Conservation (phyloP, 2,113 vertebrate species). For the Engraulis encrasicolus region DNA sequence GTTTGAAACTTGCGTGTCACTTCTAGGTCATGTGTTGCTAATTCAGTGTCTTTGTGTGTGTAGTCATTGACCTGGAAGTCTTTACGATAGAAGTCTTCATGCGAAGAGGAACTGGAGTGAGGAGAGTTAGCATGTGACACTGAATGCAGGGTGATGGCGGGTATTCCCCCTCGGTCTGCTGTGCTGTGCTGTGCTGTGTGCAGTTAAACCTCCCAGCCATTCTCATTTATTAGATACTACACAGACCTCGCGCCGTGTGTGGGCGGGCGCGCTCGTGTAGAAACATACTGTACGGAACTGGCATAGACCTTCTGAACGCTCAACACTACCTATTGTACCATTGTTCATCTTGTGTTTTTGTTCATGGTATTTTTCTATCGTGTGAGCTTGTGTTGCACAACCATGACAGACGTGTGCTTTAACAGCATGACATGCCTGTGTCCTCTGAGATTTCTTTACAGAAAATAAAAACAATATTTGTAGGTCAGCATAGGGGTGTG, state of each 20-base stretch:
- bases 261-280: no score
- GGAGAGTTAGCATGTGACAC: slow-evolving; percentile 15
- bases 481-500: background rate
- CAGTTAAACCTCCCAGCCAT: background rate
- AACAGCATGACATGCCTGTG: background rate
- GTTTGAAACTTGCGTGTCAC: background rate
- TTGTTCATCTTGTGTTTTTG: background rate
- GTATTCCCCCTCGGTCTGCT: background rate
- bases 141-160: background rate
- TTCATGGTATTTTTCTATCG: background rate
- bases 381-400: background rate
- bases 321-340: background rate
- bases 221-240: background rate
- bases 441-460: background rate
- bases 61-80: slow-evolving; percentile 22
- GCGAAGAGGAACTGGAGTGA: background rate
- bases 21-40: background rate
- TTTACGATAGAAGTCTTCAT: background rate
- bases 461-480: background rate
- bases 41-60: background rate
- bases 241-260: background rate
- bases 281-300: background rate
- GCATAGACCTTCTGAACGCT: background rate
- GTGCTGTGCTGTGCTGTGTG: no score
- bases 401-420: background rate